Conservation (phyloP, 2,113 vertebrate genomes). For the Lepisosteus oculatus region DNA sequence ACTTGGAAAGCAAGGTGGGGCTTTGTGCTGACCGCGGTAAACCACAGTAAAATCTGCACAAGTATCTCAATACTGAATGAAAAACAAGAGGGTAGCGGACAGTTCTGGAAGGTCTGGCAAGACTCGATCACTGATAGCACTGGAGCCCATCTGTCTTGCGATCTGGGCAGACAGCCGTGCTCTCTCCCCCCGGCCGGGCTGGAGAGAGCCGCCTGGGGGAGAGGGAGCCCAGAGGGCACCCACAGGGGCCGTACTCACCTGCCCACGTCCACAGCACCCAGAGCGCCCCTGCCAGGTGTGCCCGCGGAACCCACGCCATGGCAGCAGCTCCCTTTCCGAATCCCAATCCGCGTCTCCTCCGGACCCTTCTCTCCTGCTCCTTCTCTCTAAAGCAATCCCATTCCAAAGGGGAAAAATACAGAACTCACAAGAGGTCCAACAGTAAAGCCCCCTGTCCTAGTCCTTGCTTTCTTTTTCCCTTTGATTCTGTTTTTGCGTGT, state of each 20-base stretch:
- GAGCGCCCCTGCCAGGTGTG: conserved; percentile 56
- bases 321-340: conserved; percentile 19
- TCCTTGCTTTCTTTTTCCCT: conserved; percentile 7
- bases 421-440: not conserved
- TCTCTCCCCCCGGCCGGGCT: conserved; percentile 27
- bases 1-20: too few relatives aligned
- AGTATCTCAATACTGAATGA: too few relatives aligned
- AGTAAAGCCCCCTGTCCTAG: too few relatives aligned
- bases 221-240: not conserved
- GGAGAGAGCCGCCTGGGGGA: conserved; percentile 9
- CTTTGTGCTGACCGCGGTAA: too few relatives aligned
- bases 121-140: conserved; percentile 44
- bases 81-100: not conserved
- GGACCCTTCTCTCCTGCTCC: conserved; percentile 17
- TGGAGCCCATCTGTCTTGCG: conserved; percentile 19
- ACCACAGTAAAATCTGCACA: too few relatives aligned
- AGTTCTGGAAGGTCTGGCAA: not conserved
- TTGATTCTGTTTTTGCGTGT: conserved; percentile 22
- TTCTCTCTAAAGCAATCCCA: conserved; percentile 37
- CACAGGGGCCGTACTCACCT: conserved; percentile 52
- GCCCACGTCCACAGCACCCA: conserved; percentile 55
- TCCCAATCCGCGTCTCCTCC: not conserved
- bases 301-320: conserved; percentile 52
- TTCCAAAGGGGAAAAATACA: conserved; percentile 27
- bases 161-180: too few relatives aligned